Evolutionary conservation across 2,888 invertebrate species (phyloP), one percentile per base, ranked within the genome.

Genomic region (Tetheella fluctuosa): DNA sequence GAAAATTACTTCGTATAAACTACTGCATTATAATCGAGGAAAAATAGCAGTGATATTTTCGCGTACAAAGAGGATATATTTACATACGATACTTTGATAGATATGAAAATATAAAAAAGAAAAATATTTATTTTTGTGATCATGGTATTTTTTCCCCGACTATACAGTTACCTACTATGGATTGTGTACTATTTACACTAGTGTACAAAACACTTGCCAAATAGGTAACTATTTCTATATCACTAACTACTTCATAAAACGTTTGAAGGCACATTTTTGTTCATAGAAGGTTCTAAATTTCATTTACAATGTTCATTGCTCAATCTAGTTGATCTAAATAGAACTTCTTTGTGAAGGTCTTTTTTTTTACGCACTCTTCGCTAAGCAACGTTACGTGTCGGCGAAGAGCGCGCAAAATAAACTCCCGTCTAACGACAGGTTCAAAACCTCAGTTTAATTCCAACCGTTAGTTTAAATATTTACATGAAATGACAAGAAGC

Each of bases 261-360:
- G 83, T 81, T 90, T 77, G 87, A 92, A 92, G 92, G 92, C 92
- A 92, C 92, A 90, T 90, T 84, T 89, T 89, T 88, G 81, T 82
- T 84, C 80, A 88, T 81, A 90, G 82, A 82, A 86, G 81, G 79
- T 85, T 81, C 87, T 88, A 89, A 82, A 77, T 81, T 34, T 34
- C 34, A 34, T 34, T 34, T 13, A 42, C 17, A 48, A 2, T 48
- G 48, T 15, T 20, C 48, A 55, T 52, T 52, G 7, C 28, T 57
- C 15, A 52, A 58, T 59, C 57, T 63, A 60, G 28, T 25, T 64
- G 57, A 52, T 61, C 62, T 62, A 61, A 54, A 42, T 52, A 62
- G 65, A 65, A 62, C 56, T 61, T 66, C 59, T 59, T 48, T 37
- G 15, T 15, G 37, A 10, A 20, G 55, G 34, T n/a, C 15, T 23